Evolutionary conservation across 2,888 invertebrate species (phyloP).

Genomic region (Athripsodes cinereus): DNA sequence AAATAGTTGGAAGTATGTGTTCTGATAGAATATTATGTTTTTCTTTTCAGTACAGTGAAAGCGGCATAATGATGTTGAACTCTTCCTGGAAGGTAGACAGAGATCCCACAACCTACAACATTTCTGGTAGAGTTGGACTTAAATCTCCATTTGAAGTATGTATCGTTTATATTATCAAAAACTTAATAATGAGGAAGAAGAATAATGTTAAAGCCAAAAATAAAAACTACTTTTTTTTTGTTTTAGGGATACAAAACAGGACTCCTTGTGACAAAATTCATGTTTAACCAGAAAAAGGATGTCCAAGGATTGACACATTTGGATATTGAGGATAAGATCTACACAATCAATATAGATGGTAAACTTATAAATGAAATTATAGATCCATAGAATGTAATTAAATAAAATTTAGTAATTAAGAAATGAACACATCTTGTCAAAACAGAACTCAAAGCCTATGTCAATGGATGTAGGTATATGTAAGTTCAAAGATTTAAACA

Average conservation of each 20-base stretch:
- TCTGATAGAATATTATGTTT: too few species aligned
- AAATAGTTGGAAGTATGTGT: too few species aligned
- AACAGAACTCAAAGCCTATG: not conserved
- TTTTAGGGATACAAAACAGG: conserved; percentile 60
- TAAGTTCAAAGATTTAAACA: too few species aligned
- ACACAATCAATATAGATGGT: conserved; percentile 61
- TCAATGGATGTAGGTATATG: not conserved
- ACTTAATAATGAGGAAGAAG: too few species aligned
- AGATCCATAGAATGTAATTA: too few species aligned
- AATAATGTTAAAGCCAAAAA: too few species aligned
- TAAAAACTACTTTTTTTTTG: conserved; percentile 3
- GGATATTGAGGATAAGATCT: conserved; percentile 63
- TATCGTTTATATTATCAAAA: conserved; percentile 3
- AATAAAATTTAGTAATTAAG: too few species aligned
- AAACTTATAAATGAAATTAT: conserved; percentile 17
- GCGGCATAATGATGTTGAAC: conserved; percentile 60
- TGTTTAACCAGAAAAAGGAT: conserved; percentile 56
- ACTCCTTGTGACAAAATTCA: conserved; percentile 60
- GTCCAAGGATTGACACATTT: conserved; percentile 64
- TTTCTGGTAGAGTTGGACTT: conserved; percentile 60
- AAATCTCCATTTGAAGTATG: conserved; percentile 57
- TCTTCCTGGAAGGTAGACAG: conserved; percentile 63
- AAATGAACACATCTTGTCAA: not conserved
- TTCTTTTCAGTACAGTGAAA: conserved; percentile 56
- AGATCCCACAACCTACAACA: conserved; percentile 51